Evolutionary conservation across 2,797 vertebrate genomes (phyloP).

Genomic region (Merluccius polli): DNA sequence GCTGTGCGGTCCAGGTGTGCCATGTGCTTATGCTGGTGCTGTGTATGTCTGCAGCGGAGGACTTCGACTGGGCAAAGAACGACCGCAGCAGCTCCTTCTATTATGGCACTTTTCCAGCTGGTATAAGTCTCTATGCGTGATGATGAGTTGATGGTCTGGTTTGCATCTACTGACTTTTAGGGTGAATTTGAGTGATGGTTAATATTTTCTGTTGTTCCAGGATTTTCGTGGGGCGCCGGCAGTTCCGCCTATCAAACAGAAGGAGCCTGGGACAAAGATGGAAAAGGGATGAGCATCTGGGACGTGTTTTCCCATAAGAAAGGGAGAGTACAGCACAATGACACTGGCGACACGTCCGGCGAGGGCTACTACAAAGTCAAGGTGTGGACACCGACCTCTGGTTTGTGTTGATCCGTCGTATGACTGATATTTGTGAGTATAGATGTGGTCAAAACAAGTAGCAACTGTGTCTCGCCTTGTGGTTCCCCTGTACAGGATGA

Average conservation of each 20-base stretch:
- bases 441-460: background rate
- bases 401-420: background rate
- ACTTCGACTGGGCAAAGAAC: slow-evolving; percentile 84
- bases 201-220: slow-evolving; percentile 50
- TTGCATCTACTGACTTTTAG: background rate
- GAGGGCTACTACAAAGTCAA: slow-evolving; percentile 87
- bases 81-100: slow-evolving; percentile 85
- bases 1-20: slow-evolving; percentile 50
- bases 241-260: slow-evolving; percentile 95
- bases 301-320: slow-evolving; percentile 85
- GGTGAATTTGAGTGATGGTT: slow-evolving; percentile 12
- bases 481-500: slow-evolving; percentile 76
- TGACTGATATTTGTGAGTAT: background rate
- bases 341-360: slow-evolving; percentile 85
- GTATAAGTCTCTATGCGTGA: slow-evolving; percentile 58
- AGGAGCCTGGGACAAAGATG: slow-evolving; percentile 92
- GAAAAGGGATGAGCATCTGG: slow-evolving; percentile 95
- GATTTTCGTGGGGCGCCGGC: slow-evolving; percentile 92
- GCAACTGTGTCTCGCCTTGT: background rate
- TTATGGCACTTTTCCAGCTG: slow-evolving; percentile 89
- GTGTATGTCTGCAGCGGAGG: slow-evolving; percentile 73
- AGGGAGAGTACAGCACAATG: slow-evolving; percentile 76
- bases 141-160: background rate
- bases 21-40: slow-evolving; percentile 75
- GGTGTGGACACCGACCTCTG: slow-evolving; percentile 62